Conservation (phyloP, 2,888 invertebrate species). For the Lepidocyrtoides sp. region DNA sequence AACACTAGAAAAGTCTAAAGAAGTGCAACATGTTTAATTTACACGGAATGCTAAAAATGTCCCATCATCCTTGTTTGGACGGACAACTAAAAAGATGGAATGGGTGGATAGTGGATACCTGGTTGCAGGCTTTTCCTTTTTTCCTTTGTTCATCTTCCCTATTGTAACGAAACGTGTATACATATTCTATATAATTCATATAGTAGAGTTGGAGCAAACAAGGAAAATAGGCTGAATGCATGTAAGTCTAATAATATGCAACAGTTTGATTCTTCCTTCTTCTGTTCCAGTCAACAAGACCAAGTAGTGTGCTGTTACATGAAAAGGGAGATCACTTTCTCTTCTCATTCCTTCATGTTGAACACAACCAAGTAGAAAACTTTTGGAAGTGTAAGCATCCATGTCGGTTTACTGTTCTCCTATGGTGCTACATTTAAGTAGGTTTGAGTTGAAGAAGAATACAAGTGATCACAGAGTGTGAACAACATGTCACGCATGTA, state of each 20-base stretch:
- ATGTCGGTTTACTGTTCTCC: not conserved
- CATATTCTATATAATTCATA: not conserved
- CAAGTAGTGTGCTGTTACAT: not conserved
- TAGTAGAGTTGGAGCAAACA: not conserved
- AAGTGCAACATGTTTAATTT: too few relatives aligned
- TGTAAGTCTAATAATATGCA: conserved; percentile 39
- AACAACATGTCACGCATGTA: not conserved
- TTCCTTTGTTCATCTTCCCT: too few relatives aligned
- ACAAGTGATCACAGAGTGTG: not conserved
- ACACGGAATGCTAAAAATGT: too few relatives aligned
- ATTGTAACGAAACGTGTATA: too few relatives aligned
- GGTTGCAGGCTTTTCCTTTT: too few relatives aligned
- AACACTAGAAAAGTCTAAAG: too few relatives aligned
- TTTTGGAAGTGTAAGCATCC: conserved; percentile 9
- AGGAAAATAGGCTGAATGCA: not conserved
- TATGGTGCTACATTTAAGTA: not conserved
- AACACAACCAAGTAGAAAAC: conserved; percentile 37
- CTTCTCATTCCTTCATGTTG: conserved; percentile 5
- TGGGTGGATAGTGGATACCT: too few relatives aligned
- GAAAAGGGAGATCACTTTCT: conserved; percentile 44
- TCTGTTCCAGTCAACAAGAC: not conserved
- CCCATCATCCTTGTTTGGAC: too few relatives aligned
- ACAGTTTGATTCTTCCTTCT: conserved; percentile 58
- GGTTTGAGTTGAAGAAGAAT: not conserved
- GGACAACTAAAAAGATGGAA: too few relatives aligned